Percentiles rank a stretch among this genome's conserved stretches.
Evolutionary conservation across 2,888 invertebrate genomes (phyloP).

Genomic region (Incurvaria masculella): DNA sequence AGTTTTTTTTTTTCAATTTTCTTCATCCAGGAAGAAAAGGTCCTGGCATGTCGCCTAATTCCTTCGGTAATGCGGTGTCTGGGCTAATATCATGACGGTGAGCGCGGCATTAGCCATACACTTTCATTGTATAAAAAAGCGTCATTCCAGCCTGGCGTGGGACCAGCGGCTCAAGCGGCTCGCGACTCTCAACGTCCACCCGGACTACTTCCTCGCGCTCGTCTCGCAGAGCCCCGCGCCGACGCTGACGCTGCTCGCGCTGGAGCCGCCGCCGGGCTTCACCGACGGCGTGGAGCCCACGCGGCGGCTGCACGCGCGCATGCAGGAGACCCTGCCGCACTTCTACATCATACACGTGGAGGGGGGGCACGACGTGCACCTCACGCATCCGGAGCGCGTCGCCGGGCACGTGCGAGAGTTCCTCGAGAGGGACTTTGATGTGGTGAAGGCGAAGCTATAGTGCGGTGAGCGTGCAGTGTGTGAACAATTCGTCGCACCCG

Average conservation of each 20-base stretch:
- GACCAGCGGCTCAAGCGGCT: conserved; percentile 34
- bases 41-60: too few relatives aligned
- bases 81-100: too few relatives aligned
- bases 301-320: not conserved
- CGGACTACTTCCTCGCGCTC: conserved; percentile 19
- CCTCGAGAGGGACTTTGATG: conserved; percentile 20
- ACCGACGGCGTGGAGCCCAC: not conserved
- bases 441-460: not conserved
- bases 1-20: too few relatives aligned
- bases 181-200: conserved; percentile 20
- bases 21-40: too few relatives aligned
- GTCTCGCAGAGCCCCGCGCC: conserved; percentile 13
- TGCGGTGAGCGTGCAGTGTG: not conserved
- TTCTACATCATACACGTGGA: conserved; percentile 24
- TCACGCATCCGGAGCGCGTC: conserved; percentile 52
- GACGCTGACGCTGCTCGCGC: conserved; percentile 8
- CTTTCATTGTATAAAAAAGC: too few relatives aligned
- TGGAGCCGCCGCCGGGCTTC: not conserved
- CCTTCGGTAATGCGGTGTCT: too few relatives aligned
- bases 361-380: conserved; percentile 62
- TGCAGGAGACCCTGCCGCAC: not conserved
- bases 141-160: conserved; percentile 35
- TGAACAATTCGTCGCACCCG: too few relatives aligned
- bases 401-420: conserved; percentile 31
- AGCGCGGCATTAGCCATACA: too few relatives aligned